These are phyloP conservation scores for Rhyacophila brunnea DNA, from an alignment of 1,140 invertebrate species.

Conservation along the genomic window DNA sequence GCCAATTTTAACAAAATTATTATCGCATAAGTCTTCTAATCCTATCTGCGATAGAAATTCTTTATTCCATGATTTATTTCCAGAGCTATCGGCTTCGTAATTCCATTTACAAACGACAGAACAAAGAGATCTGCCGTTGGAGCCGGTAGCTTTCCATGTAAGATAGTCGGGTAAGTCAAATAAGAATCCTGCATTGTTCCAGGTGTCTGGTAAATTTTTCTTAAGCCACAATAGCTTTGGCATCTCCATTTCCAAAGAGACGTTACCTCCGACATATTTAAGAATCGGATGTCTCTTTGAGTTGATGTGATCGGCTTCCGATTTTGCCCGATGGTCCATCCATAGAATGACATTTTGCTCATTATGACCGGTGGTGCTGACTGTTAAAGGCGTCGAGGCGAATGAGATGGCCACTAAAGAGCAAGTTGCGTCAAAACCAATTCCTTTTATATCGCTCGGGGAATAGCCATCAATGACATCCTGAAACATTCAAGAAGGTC, in stretches of 20 bases:
- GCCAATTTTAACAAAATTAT: conserved; percentile 78
- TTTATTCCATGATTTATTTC: conserved; percentile 68
- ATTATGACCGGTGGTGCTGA: conserved; percentile 69
- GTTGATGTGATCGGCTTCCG: conserved; percentile 84
- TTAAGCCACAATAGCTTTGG: conserved; percentile 97
- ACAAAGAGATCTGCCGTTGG: conserved; percentile 80
- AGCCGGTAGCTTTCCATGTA: conserved; percentile 87
- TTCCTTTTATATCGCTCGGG: conserved; percentile 65
- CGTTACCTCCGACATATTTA: conserved; percentile 84
- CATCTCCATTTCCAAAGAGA: conserved; percentile 93
- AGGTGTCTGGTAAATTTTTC: conserved; percentile 67
- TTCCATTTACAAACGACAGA: conserved; percentile 95
- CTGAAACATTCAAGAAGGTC: conserved; percentile 22
- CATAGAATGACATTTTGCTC: conserved; percentile 91
- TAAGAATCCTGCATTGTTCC: conserved; percentile 68
- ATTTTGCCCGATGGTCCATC: conserved; percentile 91
- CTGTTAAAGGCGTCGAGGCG: conserved; percentile 68
- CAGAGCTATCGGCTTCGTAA: conserved; percentile 65
- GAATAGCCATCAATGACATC: conserved; percentile 15
- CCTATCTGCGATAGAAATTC: conserved; percentile 75
- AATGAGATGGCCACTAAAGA: conserved; percentile 82
- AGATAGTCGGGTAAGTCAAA: conserved; percentile 95
- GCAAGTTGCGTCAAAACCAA: conserved; percentile 96
- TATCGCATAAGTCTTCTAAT: conserved; percentile 68
- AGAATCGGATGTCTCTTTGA: conserved; percentile 72